Percentiles rank a stretch among this genome's conserved stretches.
Conservation (phyloP, 2,113 vertebrate genomes). For the Lichenostomus cassidix region DNA sequence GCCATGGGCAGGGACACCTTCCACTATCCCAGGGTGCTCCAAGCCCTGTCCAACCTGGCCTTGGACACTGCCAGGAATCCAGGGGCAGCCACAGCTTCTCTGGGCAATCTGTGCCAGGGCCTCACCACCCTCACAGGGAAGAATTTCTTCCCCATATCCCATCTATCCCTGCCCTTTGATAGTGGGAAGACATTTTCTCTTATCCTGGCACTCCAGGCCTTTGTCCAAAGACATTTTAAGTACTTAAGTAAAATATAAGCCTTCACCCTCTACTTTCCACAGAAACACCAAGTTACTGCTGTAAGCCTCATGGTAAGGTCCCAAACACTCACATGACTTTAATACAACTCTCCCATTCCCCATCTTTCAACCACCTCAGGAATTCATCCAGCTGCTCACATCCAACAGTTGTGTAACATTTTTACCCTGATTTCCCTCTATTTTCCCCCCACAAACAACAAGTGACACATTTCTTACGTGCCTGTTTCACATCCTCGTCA, state of each 20-base stretch:
- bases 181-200: not conserved
- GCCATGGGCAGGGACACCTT: not conserved
- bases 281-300: not conserved
- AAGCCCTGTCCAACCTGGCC: accelerated
- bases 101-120: not conserved
- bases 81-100: not conserved
- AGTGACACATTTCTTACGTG: not conserved
- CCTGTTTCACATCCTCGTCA: not conserved
- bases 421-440: not conserved
- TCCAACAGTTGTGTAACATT: not conserved
- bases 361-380: not conserved
- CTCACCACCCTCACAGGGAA: not conserved
- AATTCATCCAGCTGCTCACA: not conserved
- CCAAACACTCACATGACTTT: not conserved
- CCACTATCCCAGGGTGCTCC: accelerated
- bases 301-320: not conserved
- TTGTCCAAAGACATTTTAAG: not conserved
- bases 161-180: not conserved
- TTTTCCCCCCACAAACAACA: not conserved
- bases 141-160: not conserved
- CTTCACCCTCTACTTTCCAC: not conserved
- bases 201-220: not conserved
- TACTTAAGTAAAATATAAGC: not conserved
- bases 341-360: not conserved
- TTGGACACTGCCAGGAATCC: not conserved